Percentiles rank a stretch among this genome's conserved stretches.
Evolutionary conservation across 2,888 invertebrate genomes (phyloP).

Genomic region (Carterocephalus palaemon): DNA sequence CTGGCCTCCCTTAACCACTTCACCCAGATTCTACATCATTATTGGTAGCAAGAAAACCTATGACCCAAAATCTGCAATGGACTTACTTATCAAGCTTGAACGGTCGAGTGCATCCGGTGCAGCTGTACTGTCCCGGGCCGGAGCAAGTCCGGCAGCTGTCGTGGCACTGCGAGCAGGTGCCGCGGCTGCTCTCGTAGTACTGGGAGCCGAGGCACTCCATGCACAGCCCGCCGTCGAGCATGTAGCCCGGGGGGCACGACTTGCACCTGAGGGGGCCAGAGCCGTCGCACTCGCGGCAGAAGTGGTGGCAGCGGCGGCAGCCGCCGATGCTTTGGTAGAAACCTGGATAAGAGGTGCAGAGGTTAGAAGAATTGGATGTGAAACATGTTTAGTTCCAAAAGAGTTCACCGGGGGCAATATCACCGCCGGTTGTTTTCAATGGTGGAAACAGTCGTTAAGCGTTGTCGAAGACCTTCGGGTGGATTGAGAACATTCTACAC

Average conservation of each 20-base stretch:
- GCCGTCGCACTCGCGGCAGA: conserved; percentile 91
- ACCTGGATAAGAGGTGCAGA: conserved; percentile 64
- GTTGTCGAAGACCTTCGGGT: too few relatives aligned
- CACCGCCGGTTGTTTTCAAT: too few relatives aligned
- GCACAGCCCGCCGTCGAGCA: conserved; percentile 86
- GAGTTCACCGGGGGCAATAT: too few relatives aligned
- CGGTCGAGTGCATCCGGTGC: conserved; percentile 82
- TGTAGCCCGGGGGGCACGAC: conserved; percentile 84
- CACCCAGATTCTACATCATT: too few relatives aligned
- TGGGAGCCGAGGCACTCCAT: conserved; percentile 87
- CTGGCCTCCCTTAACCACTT: too few relatives aligned
- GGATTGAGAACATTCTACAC: too few relatives aligned
- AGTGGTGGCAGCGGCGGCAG: conserved; percentile 93
- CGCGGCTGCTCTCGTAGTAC: conserved; percentile 84
- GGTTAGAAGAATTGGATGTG: too few relatives aligned
- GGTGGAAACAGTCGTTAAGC: too few relatives aligned
- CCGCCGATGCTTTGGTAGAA: conserved; percentile 90
- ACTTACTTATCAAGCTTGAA: conserved; percentile 80
- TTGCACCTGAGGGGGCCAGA: conserved; percentile 87
- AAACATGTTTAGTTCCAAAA: too few relatives aligned
- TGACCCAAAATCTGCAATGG: not conserved
- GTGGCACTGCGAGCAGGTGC: conserved; percentile 84
- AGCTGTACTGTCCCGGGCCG: conserved; percentile 84
- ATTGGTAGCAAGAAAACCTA: too few relatives aligned
- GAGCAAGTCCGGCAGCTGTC: conserved; percentile 82